Conservation (phyloP, 1,140 invertebrate species). For the Zelostemma sp. region DNA sequence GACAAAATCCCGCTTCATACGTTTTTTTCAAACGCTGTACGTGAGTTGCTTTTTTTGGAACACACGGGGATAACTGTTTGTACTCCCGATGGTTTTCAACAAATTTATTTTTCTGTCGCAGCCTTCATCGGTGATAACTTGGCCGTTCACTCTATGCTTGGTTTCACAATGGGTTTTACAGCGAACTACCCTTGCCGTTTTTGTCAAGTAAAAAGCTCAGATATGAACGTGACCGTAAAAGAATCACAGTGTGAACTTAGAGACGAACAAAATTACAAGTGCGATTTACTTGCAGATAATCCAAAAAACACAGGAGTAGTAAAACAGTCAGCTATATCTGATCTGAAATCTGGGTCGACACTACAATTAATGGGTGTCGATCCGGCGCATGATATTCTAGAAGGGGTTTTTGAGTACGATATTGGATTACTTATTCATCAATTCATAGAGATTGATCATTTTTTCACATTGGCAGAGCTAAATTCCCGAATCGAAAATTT, state of each 20-base stretch:
- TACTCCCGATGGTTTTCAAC: slow-evolving; percentile 5
- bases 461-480: slow-evolving; percentile 5
- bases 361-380: slow-evolving; percentile 23
- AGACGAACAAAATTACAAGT: slow-evolving; percentile 7
- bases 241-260: slow-evolving; percentile 4
- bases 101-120: slow-evolving; percentile 15
- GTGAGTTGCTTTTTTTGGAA: slow-evolving; percentile 15
- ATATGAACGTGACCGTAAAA: slow-evolving; percentile 13
- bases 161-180: slow-evolving; percentile 19
- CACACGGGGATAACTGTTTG: slow-evolving; percentile 8
- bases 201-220: slow-evolving; percentile 10
- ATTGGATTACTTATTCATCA: slow-evolving; percentile 19
- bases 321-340: slow-evolving; percentile 20
- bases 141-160: slow-evolving; percentile 10
- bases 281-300: slow-evolving; percentile 11
- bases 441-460: slow-evolving; percentile 22
- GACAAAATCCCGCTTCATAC: slow-evolving; percentile 10
- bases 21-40: slow-evolving; percentile 9
- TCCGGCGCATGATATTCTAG: slow-evolving; percentile 24
- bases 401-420: slow-evolving; percentile 25
- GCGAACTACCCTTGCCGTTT: slow-evolving; percentile 4
- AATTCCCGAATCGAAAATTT: slow-evolving; percentile 14
- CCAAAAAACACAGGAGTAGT: slow-evolving; percentile 18
- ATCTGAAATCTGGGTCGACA: slow-evolving; percentile 15
- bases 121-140: slow-evolving; percentile 20